phyloP scores from a whole-genome alignment of 2,113 vertebrate genomes.

The Varanus komodoensis region DNA sequence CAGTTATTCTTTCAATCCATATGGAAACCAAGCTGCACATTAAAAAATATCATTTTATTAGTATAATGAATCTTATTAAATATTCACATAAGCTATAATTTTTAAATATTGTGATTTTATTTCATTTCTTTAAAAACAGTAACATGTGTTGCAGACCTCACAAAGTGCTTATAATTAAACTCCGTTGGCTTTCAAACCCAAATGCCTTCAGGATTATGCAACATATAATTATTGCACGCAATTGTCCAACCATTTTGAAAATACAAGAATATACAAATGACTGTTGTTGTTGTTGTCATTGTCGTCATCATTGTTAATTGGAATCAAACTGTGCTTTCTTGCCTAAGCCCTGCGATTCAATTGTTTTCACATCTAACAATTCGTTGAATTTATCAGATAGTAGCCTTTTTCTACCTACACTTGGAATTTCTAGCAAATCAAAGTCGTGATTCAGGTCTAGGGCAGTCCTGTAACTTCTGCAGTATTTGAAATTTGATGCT shows the following conservation, averaged over 20 bases:
- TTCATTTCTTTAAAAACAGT: conserved; percentile 8
- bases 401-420: not conserved
- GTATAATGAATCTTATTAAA: conserved; percentile 47
- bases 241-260: conserved; percentile 35
- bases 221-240: conserved; percentile 23
- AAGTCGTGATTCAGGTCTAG: conserved; percentile 25
- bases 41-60: conserved; percentile 57
- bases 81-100: conserved; percentile 12
- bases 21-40: not conserved
- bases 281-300: conserved; percentile 38
- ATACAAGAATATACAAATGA: conserved; percentile 31
- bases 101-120: conserved; percentile 2
- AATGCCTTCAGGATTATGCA: conserved; percentile 41
- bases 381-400: conserved; percentile 22
- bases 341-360: conserved; percentile 34
- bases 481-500: not conserved
- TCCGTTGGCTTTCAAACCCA: conserved; percentile 41
- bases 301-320: conserved; percentile 49
- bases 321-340: conserved; percentile 45
- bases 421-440: conserved; percentile 6
- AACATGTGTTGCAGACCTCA: conserved; percentile 45
- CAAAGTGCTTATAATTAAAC: conserved; percentile 61
- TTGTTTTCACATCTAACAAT: conserved; percentile 42
- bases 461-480: not conserved
- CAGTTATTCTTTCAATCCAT: conserved; percentile 40